Conservation (phyloP, 2,113 vertebrate genomes). For the Chloebia gouldiae region DNA sequence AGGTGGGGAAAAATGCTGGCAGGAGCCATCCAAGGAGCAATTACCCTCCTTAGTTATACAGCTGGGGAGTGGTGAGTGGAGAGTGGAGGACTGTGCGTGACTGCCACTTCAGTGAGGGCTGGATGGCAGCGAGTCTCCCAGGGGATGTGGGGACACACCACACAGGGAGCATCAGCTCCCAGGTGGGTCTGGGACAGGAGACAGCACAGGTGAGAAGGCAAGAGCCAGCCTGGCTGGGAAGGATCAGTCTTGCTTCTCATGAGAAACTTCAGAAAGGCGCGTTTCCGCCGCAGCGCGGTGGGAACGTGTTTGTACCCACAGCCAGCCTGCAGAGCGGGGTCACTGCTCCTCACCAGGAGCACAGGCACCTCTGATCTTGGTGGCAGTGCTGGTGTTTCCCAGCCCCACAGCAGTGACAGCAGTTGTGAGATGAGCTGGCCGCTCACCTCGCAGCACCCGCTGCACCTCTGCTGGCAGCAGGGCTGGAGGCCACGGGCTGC, state of each 20-base stretch:
- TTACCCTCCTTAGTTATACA: no score
- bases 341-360: background rate
- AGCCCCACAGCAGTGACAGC: background rate
- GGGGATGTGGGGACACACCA: background rate
- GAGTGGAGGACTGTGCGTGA: background rate
- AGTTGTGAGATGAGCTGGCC: slow-evolving; percentile 53
- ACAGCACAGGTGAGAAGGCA: rapidly evolving
- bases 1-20: background rate
- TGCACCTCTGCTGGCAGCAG: rapidly evolving
- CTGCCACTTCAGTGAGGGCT: background rate
- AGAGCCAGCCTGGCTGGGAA: background rate
- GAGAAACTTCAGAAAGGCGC: background rate
- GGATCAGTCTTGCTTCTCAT: background rate
- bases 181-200: background rate
- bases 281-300: rapidly evolving
- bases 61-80: no score
- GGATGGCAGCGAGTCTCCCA: background rate
- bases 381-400: background rate
- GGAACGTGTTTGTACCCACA: background rate
- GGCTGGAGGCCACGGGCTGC: background rate
- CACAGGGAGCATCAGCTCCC: background rate
- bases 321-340: background rate
- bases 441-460: rapidly evolving
- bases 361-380: background rate
- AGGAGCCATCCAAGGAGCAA: background rate